Evolutionary conservation across 2,113 vertebrate species (phyloP).

Genomic region (Gambusia affinis): DNA sequence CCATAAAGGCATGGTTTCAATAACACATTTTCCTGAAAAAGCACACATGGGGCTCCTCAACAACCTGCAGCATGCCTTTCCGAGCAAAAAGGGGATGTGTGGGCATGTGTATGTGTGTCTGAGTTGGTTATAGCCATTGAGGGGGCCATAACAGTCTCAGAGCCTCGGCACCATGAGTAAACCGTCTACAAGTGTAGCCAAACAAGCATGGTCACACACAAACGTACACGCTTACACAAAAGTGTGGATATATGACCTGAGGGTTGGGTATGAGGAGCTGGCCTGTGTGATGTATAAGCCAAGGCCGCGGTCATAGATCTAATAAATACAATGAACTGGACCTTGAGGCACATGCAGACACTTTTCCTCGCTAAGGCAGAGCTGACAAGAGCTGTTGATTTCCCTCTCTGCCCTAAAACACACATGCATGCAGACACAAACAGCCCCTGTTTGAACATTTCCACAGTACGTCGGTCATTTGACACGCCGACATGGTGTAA

Average conservation of each 20-base stretch:
- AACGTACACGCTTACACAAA: conserved; percentile 15
- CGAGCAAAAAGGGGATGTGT: conserved; percentile 23
- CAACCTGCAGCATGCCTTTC: conserved; percentile 30
- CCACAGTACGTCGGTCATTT: not conserved
- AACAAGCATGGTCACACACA: conserved; percentile 37
- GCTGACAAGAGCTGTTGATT: conserved; percentile 39
- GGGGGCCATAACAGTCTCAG: conserved; percentile 62
- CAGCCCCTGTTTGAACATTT: not conserved
- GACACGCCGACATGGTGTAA: conserved; percentile 34
- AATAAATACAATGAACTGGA: conserved; percentile 49
- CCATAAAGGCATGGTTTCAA: conserved; percentile 64
- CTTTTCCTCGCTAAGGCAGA: conserved; percentile 33
- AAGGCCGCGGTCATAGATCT: conserved; percentile 60
- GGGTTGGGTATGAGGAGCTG: conserved; percentile 46
- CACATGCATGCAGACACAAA: conserved; percentile 21
- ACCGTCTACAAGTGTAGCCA: conserved; percentile 56
- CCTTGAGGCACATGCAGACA: conserved; percentile 40
- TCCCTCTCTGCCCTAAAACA: conserved; percentile 10
- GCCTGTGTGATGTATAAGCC: conserved; percentile 64
- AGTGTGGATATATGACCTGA: conserved; percentile 55
- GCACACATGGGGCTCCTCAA: conserved; percentile 59
- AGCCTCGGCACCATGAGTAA: conserved; percentile 56
- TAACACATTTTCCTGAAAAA: conserved; percentile 65
- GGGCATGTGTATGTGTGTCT: conserved; percentile 38
- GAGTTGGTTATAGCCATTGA: conserved; percentile 50